Evolutionary conservation across 2,797 vertebrate genomes (phyloP).

Genomic region (Chrosomus eos): DNA sequence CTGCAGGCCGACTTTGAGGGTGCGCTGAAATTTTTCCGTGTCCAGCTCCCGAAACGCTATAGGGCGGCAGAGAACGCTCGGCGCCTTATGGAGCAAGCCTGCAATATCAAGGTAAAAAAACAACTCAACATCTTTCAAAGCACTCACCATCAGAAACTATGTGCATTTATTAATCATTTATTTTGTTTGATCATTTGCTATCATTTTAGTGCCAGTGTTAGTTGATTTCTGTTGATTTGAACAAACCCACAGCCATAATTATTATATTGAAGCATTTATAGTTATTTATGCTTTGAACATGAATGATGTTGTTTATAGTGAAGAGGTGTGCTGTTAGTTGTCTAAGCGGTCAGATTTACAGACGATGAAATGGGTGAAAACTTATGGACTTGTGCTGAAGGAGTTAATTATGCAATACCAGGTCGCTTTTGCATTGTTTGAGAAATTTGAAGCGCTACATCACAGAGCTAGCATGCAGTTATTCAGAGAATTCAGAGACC

Average conservation of each 20-base stretch:
- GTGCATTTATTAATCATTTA: not conserved
- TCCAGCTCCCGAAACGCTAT: conserved; percentile 97
- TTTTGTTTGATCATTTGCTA: not conserved
- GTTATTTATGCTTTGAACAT: not conserved
- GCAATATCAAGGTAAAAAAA: conserved; percentile 93
- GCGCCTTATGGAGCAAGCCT: conserved; percentile 97
- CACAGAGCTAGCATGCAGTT: conserved; percentile 51
- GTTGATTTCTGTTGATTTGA: not conserved
- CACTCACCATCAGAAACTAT: not conserved
- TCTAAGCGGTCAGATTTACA: not conserved
- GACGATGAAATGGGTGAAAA: conserved; percentile 10
- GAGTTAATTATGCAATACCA: not conserved
- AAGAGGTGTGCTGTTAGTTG: not conserved
- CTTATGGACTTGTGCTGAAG: not conserved
- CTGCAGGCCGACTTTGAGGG: conserved; percentile 98
- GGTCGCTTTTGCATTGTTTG: not conserved
- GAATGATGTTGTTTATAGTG: not conserved
- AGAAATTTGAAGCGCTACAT: not conserved
- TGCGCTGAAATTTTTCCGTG: conserved; percentile 97
- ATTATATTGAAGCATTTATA: not conserved
- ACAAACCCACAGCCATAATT: not conserved
- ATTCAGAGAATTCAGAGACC: conserved; percentile 70
- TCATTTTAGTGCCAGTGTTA: not conserved
- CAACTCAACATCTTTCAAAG: not conserved
- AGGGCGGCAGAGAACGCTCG: conserved; percentile 96